Evolutionary conservation across 2,113 vertebrate species (phyloP), one percentile per base, ranked within the genome.

Genomic region (Sylvia atricapilla): DNA sequence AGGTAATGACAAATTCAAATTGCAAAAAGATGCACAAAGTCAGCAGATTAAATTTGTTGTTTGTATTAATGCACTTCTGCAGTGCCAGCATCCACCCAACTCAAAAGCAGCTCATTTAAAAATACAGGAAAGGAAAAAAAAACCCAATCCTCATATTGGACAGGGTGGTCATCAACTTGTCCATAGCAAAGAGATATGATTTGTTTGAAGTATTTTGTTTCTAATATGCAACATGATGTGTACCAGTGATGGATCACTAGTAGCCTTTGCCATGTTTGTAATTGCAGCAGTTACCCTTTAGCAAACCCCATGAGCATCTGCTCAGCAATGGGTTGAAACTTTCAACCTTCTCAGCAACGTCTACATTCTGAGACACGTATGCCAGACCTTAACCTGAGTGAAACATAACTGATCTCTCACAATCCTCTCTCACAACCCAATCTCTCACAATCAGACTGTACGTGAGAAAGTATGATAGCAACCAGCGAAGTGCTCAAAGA

Each of bases 41-140:
- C 44, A 72, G 53, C 22, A 79, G 73, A 90, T 77, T 73, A 89
- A 69, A 92, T 90, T 39, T 80, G n/a, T 76, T 84, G 17, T 52
- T 83, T 82, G 19, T 47, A 91, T 41, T 82, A 88, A 82, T 50
- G 22, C 33, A 43, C 64, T 83, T 87, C 56, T 74, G 78, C 74
- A 85, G 30, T 56, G 67, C 87, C 53, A 58, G 49, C 58, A 85
- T 24, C 53, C 28, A 78, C 13, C 9, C n/a, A 50, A 23, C 82
- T 84, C 80, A 47, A 95, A 87, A 86, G 60, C 16, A 82, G 39
- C 18, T 88, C 15, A 86, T 76, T 95, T 91, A 81, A 94, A 95
- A 75, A 31, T 37, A 30, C 22, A 8, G 28, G 8, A 15, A 13
- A 50, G 16, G 18, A 14, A 11, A 27, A 30, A 44, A 37, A 37